A percentile compares a stretch with the other conserved stretches of the same genome.
These are phyloP conservation scores for Epsilonema sp. DNA, from an alignment of 2,888 invertebrate genomes.

Conservation along the genomic window DNA sequence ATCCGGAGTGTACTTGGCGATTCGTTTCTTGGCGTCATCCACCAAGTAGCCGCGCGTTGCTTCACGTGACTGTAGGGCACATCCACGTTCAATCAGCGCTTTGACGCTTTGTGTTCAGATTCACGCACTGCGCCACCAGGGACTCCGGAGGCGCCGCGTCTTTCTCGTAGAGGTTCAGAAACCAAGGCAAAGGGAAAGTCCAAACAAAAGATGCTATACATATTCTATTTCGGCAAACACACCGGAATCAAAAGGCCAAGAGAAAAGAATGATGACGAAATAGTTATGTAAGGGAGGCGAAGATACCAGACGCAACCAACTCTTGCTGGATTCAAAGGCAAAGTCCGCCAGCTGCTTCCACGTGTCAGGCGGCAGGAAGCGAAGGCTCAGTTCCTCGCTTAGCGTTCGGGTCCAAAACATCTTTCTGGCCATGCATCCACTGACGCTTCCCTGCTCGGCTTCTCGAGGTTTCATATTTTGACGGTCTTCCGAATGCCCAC, in stretches of 20 bases:
- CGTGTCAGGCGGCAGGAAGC: constrained; percentile 27
- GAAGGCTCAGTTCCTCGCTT: constrained; percentile 25
- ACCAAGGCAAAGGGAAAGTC: constrained; percentile 31
- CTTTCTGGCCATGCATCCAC: constrained; percentile 27
- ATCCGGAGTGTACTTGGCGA: constrained; percentile 22
- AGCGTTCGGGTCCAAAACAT: constrained; percentile 26
- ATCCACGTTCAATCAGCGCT: constrained; percentile 19
- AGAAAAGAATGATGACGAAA: not conserved
- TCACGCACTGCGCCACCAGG: constrained; percentile 19
- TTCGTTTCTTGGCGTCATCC: constrained; percentile 22
- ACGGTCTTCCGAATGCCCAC: constrained; percentile 1
- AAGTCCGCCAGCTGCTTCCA: constrained; percentile 31
- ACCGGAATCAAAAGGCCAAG: constrained; percentile 8
- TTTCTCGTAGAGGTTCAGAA: constrained; percentile 27
- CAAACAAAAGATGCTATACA: no score
- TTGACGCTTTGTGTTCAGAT: constrained; percentile 26
- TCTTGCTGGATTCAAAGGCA: constrained; percentile 26
- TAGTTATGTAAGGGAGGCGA: no score
- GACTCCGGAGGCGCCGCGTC: constrained; percentile 23
- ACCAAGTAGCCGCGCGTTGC: constrained; percentile 14
- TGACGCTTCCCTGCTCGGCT: constrained; percentile 21
- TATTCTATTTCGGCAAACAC: no score
- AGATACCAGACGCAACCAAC: no score
- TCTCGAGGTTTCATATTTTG: not conserved
- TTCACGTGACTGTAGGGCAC: constrained; percentile 19